Evolutionary conservation across 2,888 invertebrate genomes (phyloP), one percentile per base, ranked within the genome.

Genomic region (Malthinus seriepunctatus): DNA sequence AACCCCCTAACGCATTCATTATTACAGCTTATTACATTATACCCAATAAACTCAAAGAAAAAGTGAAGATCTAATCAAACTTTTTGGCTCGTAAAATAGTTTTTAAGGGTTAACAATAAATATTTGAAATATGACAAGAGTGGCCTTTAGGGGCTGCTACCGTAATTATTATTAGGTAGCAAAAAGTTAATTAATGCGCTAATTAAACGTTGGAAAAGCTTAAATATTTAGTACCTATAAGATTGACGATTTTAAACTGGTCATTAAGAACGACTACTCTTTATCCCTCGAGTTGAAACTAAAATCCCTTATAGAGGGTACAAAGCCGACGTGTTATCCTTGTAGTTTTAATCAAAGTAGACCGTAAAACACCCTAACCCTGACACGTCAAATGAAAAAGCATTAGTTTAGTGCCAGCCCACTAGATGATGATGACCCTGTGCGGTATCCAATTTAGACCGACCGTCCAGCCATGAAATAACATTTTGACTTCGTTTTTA

Each of bases 331-430:
- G 59, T 63, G 64, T 65, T 63, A 65, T 66, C 61, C 65, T 60
- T 56, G 63, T 66, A 69, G 68, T 71, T 72, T 72, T 72, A 72
- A 72, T 72, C 72, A 71, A 70, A 72, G 67, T 66, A 62, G 62
- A 68, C 67, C 63, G 69, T 69, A 68, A 69, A 69, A 65, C 67
- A 68, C 67, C 69, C 70, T 65, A 66, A 61, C 63, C 61, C 64
- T 60, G 65, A 63, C 67, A 58, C 65, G 66, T 68, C 67, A 66
- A 66, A 67, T 69, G 68, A 69, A 69, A 71, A 69, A 69, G 66
- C 69, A 67, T 69, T 68, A 67, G 66, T 63, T 60, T 56, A 60
- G 60, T 62, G 58, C 62, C 62, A 60, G 64, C 68, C 66, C 64
- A 64, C 61, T 69, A 67, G 69, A 70, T 69, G 70, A 64, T 70